phyloP scores from a whole-genome alignment of 2,113 vertebrate species.

The Indicator indicator region DNA sequence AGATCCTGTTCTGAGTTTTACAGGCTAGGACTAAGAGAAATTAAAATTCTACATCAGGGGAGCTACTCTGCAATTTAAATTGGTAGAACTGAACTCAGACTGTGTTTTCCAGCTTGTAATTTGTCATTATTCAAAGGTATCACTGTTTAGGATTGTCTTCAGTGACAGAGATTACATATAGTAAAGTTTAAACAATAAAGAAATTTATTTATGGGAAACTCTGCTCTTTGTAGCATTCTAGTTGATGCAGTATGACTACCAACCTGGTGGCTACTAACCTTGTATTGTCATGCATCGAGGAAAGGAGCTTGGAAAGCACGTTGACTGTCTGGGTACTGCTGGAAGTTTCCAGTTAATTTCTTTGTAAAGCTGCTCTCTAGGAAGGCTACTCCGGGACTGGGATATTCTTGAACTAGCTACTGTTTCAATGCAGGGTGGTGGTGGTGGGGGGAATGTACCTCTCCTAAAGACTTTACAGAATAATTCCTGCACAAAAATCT shows the following conservation, averaged over 20 bases:
- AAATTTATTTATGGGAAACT: neutral
- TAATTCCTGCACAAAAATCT: neutral
- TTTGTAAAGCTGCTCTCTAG: neutral
- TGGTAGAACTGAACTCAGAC: neutral
- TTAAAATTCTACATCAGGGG: neutral
- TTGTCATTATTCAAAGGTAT: neutral
- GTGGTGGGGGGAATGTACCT: neutral
- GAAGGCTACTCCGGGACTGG: neutral
- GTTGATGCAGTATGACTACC: neutral
- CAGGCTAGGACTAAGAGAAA: neutral
- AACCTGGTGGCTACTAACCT: neutral
- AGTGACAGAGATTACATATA: neutral
- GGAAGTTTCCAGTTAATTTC: neutral
- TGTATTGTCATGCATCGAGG: neutral
- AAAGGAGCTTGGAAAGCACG: neutral
- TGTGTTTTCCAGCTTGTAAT: neutral
- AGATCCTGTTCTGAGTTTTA: neutral
- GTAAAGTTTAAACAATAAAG: neutral
- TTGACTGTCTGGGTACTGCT: neutral
- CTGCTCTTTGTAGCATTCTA: neutral
- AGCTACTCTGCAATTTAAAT: neutral
- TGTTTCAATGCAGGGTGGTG: neutral
- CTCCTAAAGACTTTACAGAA: neutral
- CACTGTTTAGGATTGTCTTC: neutral
- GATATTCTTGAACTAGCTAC: neutral